A percentile compares a stretch with the other conserved stretches of the same genome.
Evolutionary conservation across 2,113 vertebrate species (phyloP).

Genomic region (Alexandromys fortis): DNA sequence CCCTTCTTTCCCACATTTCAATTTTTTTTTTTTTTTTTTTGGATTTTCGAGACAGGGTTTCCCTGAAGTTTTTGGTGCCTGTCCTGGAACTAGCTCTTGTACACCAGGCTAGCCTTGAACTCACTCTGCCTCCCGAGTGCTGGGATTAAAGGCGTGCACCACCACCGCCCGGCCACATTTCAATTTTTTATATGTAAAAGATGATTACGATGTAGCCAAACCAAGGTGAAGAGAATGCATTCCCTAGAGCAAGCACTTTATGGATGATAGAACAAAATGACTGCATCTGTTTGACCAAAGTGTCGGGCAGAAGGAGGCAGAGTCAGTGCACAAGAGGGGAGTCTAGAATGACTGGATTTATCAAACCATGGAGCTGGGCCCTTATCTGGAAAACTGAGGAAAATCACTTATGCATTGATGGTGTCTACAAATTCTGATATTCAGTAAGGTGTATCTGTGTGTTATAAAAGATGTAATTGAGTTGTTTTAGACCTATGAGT

Average conservation of each 20-base stretch:
- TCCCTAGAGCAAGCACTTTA: background rate
- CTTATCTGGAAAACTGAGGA: background rate
- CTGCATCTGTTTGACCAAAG: background rate
- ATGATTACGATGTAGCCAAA: background rate
- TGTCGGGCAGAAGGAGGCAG: rapidly evolving
- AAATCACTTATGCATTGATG: background rate
- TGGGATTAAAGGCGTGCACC: too few species aligned
- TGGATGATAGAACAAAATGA: background rate
- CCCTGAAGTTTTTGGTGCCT: too few species aligned
- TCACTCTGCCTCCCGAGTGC: too few species aligned
- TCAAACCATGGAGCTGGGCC: background rate
- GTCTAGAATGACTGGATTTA: too few species aligned
- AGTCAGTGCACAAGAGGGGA: background rate
- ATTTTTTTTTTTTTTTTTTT: too few species aligned
- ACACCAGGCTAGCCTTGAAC: too few species aligned
- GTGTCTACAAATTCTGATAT: background rate
- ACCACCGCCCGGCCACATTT: background rate
- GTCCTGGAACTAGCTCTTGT: too few species aligned
- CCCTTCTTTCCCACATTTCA: background rate
- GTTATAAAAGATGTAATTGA: background rate
- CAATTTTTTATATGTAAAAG: background rate
- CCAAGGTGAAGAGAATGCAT: background rate
- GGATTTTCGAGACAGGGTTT: too few species aligned
- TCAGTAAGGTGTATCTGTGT: background rate
- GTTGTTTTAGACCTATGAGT: background rate